phyloP scores from a whole-genome alignment of 2,113 vertebrate species.

The Zapus hudsonius region DNA sequence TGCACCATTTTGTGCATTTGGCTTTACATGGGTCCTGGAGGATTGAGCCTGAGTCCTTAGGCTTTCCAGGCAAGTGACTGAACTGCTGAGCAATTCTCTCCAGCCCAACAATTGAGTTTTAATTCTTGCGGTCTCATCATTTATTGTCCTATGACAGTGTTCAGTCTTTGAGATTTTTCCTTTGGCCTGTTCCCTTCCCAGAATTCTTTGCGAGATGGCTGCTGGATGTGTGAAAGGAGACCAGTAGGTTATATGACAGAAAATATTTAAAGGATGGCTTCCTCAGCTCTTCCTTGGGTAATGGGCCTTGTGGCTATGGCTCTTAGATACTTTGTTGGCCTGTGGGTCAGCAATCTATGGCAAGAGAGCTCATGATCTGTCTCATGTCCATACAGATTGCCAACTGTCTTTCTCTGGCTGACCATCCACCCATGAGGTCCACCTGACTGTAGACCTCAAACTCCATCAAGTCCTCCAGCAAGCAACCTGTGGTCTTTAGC shows the following conservation, averaged over 20 bases:
- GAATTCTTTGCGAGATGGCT: slow-evolving; percentile 23
- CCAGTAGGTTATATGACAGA: neutral
- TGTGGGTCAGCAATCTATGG: neutral
- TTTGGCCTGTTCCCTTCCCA: neutral
- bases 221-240: neutral
- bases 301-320: neutral
- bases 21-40: too few species aligned
- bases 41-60: too few species aligned
- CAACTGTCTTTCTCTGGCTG: neutral
- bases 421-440: neutral
- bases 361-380: neutral
- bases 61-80: too few species aligned
- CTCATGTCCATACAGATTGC: neutral
- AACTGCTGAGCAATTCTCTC: too few species aligned
- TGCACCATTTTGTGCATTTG: too few species aligned
- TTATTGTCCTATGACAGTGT: neutral
- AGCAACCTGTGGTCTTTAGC: neutral
- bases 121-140: neutral
- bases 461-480: neutral
- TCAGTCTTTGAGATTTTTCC: neutral
- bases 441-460: neutral
- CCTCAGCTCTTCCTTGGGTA: neutral
- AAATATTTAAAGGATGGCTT: neutral
- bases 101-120: neutral
- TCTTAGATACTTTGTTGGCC: neutral